These are phyloP conservation scores for Scolanthus callimorphus DNA, from an alignment of 92 coral and sea anemone genomes.

Conservation along the genomic window DNA sequence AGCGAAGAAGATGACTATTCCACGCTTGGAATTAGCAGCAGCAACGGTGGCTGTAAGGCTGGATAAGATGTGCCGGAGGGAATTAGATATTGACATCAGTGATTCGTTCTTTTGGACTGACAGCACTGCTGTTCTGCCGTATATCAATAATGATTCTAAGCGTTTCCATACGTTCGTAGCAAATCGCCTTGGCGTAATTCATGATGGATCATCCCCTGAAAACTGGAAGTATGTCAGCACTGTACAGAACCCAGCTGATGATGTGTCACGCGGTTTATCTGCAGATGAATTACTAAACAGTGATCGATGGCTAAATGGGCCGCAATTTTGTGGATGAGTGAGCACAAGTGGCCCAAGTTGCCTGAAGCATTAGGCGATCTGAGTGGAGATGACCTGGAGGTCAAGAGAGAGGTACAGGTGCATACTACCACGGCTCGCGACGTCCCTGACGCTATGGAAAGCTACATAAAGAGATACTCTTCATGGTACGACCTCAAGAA, in stretches of 20 bases:
- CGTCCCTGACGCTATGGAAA: conserved; percentile 3
- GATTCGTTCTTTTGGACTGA: conserved; percentile 31
- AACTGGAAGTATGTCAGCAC: conserved; percentile 30
- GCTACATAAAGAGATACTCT: conserved; percentile 3
- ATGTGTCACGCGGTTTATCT: conserved; percentile 16
- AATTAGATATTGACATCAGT: conserved; percentile 6
- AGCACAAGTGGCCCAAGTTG: conserved; percentile 24
- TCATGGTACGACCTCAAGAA: conserved; percentile 31
- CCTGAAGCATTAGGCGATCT: conserved; percentile 5
- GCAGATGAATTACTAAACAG: conserved; percentile 7
- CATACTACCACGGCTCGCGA: not conserved
- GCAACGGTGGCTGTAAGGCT: conserved; percentile 22
- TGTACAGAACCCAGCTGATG: conserved; percentile 27
- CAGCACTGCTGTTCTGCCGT: conserved; percentile 30
- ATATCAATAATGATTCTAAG: conserved; percentile 20
- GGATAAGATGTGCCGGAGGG: conserved; percentile 8
- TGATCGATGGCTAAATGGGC: conserved; percentile 16
- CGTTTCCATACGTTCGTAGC: conserved; percentile 37
- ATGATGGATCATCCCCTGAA: conserved; percentile 16
- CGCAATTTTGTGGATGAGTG: conserved; percentile 12
- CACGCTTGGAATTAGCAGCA: conserved; percentile 19
- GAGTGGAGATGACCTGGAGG: conserved; percentile 14
- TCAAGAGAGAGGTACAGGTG: conserved; percentile 8
- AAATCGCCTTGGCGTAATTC: conserved; percentile 21
- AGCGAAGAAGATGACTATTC: conserved; percentile 14